These are phyloP conservation scores for Capitulum mitella DNA, from an alignment of 2,888 invertebrate genomes.

Conservation along the genomic window DNA sequence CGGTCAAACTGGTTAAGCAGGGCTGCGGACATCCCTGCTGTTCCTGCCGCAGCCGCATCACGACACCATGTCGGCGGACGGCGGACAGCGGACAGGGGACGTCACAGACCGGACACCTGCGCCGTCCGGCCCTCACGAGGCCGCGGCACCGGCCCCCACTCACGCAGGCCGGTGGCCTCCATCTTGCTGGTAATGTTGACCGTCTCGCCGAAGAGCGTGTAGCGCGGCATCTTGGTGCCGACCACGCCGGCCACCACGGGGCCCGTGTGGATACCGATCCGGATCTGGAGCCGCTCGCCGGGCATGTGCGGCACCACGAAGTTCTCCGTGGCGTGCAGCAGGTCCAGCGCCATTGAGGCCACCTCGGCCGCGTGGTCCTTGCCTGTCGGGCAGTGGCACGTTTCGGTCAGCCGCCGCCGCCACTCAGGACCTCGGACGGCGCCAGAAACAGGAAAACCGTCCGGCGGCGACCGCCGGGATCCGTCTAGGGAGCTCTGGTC, in stretches of 20 bases:
- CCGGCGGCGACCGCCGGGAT: too few species aligned
- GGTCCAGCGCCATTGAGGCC: slow-evolving; percentile 76
- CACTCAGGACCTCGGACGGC: too few species aligned
- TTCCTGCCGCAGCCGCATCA: too few species aligned
- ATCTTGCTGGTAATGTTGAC: slow-evolving; percentile 32
- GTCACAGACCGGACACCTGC: too few species aligned
- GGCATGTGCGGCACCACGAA: slow-evolving; percentile 68
- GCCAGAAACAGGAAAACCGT: too few species aligned
- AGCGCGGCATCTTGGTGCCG: slow-evolving; percentile 31
- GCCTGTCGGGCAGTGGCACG: slow-evolving; percentile 52
- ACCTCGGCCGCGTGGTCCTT: slow-evolving; percentile 75
- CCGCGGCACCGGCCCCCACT: not conserved
- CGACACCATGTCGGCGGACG: too few species aligned
- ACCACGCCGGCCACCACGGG: slow-evolving; percentile 33
- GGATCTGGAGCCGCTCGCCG: slow-evolving; percentile 64
- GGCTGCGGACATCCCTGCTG: too few species aligned
- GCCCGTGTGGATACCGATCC: slow-evolving; percentile 31
- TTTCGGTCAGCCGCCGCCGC: too few species aligned
- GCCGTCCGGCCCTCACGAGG: too few species aligned
- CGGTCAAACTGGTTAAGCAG: too few species aligned
- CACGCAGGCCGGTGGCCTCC: slow-evolving; percentile 31
- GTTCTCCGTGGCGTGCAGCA: slow-evolving; percentile 67
- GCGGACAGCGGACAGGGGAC: too few species aligned
- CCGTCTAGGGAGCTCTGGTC: too few species aligned
- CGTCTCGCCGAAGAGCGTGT: slow-evolving; percentile 32